Conservation (phyloP, 2,797 vertebrate genomes). For the Coreius guichenoti region DNA sequence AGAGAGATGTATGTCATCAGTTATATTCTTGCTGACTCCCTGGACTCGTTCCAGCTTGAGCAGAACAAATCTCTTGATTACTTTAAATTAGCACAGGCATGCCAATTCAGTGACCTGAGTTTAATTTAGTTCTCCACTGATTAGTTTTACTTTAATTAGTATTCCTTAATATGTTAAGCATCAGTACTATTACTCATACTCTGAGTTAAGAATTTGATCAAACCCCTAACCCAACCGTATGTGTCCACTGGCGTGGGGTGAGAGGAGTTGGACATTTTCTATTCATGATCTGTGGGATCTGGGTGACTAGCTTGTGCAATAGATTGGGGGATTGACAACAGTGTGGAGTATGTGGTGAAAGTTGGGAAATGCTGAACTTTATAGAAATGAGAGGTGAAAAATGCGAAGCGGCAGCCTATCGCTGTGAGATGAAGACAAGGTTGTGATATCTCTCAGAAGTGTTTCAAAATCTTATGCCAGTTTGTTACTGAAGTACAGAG, state of each 20-base stretch:
- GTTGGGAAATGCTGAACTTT: constrained; percentile 3
- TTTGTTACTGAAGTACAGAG: not conserved
- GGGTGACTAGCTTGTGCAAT: not conserved
- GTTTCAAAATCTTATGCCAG: not conserved
- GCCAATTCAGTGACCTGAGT: constrained; percentile 24
- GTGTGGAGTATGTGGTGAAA: not conserved
- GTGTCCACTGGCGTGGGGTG: not conserved
- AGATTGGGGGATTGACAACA: not conserved
- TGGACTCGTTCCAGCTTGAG: constrained; percentile 13
- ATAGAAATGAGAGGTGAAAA: not conserved
- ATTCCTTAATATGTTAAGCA: constrained; percentile 22
- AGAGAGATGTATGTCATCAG: constrained; percentile 36
- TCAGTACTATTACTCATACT: constrained; percentile 3
- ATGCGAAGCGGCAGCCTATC: not conserved
- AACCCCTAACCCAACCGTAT: not conserved
- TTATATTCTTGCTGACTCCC: constrained; percentile 37
- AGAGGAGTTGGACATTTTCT: not conserved
- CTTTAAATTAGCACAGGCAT: constrained; percentile 16
- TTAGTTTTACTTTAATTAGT: constrained; percentile 33
- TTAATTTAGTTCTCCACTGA: constrained; percentile 30
- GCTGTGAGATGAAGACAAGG: not conserved
- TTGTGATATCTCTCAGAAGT: not conserved
- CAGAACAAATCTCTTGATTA: constrained; percentile 33
- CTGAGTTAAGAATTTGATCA: constrained; percentile 7
- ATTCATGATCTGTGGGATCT: not conserved